A percentile compares a stretch with the other conserved stretches of the same genome.
phyloP scores from a whole-genome alignment of 2,797 vertebrate genomes.

The Australoheros facetus region DNA sequence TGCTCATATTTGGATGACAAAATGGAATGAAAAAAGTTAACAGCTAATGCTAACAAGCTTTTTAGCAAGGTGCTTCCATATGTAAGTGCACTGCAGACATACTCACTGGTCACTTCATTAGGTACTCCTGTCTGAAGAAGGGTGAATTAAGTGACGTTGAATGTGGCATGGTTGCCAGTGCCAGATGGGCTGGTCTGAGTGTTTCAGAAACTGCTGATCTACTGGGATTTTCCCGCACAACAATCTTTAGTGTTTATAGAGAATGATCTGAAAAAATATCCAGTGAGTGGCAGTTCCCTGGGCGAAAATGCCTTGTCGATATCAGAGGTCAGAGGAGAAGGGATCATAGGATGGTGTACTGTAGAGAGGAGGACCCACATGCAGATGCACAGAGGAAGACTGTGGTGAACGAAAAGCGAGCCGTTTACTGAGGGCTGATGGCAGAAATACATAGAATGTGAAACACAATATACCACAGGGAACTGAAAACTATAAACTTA shows the following conservation, averaged over 20 bases:
- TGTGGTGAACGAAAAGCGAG: no score
- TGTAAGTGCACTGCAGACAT: neutral
- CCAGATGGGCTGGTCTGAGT: neutral
- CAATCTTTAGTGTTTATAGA: neutral
- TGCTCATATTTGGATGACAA: no score
- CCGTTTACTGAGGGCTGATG: no score
- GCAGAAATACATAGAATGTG: no score
- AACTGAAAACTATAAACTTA: no score
- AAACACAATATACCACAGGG: no score
- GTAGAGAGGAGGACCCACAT: no score
- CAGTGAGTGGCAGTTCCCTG: neutral
- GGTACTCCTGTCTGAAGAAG: neutral
- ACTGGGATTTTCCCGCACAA: neutral
- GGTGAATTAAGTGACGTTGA: neutral
- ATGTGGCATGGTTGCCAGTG: no score
- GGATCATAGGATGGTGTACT: no score
- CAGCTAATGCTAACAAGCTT: neutral
- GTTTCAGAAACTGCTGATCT: neutral
- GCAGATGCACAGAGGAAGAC: no score
- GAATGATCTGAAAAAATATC: no score
- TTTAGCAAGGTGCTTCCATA: neutral
- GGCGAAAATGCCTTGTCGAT: neutral
- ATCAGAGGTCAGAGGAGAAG: no score
- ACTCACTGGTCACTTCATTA: neutral
- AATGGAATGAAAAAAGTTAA: accelerated